phyloP scores from a whole-genome alignment of 2,888 invertebrate species.

The Caenorhabditis zanzibari region DNA sequence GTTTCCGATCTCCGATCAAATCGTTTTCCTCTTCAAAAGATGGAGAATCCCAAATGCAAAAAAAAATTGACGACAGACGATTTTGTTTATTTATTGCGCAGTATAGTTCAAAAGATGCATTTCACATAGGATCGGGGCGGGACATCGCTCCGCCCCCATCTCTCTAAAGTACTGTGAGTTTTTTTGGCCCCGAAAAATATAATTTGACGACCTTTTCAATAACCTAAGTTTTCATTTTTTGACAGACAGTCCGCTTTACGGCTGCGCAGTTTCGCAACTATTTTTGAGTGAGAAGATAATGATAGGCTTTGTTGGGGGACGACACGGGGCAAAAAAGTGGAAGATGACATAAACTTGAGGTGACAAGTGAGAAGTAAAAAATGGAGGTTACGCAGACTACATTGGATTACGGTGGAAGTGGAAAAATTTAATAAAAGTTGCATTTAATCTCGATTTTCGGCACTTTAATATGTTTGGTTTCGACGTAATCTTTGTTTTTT shows the following conservation, averaged over 20 bases:
- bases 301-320: slow-evolving; percentile 47
- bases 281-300: slow-evolving; percentile 63
- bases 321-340: slow-evolving; percentile 3
- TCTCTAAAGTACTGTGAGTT: slow-evolving; percentile 44
- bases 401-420: slow-evolving; percentile 6
- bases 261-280: slow-evolving; percentile 23
- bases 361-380: slow-evolving; percentile 41
- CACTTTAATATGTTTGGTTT: slow-evolving; percentile 24
- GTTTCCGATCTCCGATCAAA: slow-evolving; percentile 17
- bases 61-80: slow-evolving; percentile 31
- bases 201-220: slow-evolving; percentile 56
- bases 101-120: slow-evolving; percentile 51
- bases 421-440: background rate
- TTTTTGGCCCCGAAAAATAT: slow-evolving; percentile 12
- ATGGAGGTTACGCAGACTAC: slow-evolving; percentile 18
- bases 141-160: slow-evolving; percentile 15
- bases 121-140: slow-evolving; percentile 33
- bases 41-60: slow-evolving; percentile 11
- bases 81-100: slow-evolving; percentile 55
- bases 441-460: background rate
- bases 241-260: slow-evolving; percentile 31
- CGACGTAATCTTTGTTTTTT: slow-evolving; percentile 17
- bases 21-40: slow-evolving; percentile 1
- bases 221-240: slow-evolving; percentile 36
- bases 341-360: slow-evolving; percentile 44